Evolutionary conservation across 1,140 invertebrate genomes (phyloP), one percentile per base, ranked within the genome.

Genomic region (Drosophila oshimai): DNA sequence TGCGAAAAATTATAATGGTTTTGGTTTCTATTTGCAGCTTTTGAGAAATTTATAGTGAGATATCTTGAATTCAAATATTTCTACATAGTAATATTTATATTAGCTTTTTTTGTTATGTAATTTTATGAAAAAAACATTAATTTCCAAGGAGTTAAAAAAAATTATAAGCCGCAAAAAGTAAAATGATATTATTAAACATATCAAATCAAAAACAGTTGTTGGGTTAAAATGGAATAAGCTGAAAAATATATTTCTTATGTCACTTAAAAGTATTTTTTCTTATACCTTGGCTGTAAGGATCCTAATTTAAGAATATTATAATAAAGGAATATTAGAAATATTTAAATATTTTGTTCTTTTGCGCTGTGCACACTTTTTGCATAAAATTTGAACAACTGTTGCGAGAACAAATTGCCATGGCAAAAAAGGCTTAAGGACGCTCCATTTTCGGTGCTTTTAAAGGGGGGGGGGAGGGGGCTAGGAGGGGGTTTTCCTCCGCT

Each of bases 401-500:
- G 80, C 80, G 51, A 69, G n/a, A 77, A 80, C 77, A 86, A 80
- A 86, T 86, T 84, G 80, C 60, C 65, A 80, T 80, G 75, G 64
- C 75, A 72, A 71, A 67, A 72, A 71, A 67, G 58, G 58, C 79
- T 86, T 74, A 70, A 47, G 62, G 69, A 34, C 39, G 65, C 44
- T 54, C 29, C 44, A 18, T 58, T 49, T 57, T 57, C 17, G 50
- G 31, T 12, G 28, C 17, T 62, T 65, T 29, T 26, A 37, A 37
- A 49, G 44, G 15, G 17, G 37, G 10, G 6, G 12, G 9, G 7
- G 9, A 7, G 18, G 12, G 4, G 4, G n/a, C 6, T 33, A 6
- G 31, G 24, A 24, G 13, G 58, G 10, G 26, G 15, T 7, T 36
- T 4, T 57, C 24, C 10, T 7, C 13, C 22, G 26, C 31, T 39